A percentile compares a stretch with the other conserved stretches of the same genome.
phyloP scores from a whole-genome alignment of 2,888 invertebrate genomes.

The Ophonus ardosiacus region DNA sequence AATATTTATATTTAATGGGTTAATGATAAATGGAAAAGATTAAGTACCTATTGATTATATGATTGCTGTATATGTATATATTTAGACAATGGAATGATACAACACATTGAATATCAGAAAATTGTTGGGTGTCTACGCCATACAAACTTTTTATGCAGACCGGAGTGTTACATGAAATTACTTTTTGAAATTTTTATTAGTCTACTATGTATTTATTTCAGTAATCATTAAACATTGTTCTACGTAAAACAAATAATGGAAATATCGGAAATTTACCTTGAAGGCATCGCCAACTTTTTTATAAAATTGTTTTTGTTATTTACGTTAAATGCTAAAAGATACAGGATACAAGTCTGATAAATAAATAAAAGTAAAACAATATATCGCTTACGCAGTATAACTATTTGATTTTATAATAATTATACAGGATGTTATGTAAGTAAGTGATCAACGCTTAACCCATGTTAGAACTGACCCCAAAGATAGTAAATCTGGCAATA shows the following conservation, averaged over 20 bases:
- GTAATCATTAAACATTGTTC: conserved; percentile 24
- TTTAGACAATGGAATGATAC: conserved; percentile 44
- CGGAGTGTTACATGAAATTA: conserved; percentile 31
- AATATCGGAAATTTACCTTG: not conserved
- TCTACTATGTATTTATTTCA: conserved; percentile 29
- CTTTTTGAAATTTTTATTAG: conserved; percentile 43
- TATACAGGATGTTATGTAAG: too few relatives aligned
- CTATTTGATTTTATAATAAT: too few relatives aligned
- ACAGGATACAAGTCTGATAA: too few relatives aligned
- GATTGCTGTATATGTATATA: conserved; percentile 52
- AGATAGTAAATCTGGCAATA: too few relatives aligned
- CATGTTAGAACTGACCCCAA: too few relatives aligned
- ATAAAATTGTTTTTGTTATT: not conserved
- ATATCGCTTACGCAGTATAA: too few relatives aligned
- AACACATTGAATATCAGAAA: conserved; percentile 54
- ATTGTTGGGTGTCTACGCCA: conserved; percentile 39
- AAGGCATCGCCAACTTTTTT: not conserved
- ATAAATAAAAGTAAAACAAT: too few relatives aligned
- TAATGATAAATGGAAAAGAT: conserved; percentile 62
- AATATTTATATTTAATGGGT: conserved; percentile 63
- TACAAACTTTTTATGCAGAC: conserved; percentile 13
- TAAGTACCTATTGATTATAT: conserved; percentile 60
- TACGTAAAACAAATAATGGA: not conserved
- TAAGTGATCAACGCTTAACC: too few relatives aligned
- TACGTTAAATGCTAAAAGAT: too few relatives aligned